Evolutionary conservation across 2,888 invertebrate genomes (phyloP), one percentile per base, ranked within the genome.

Genomic region (Pomacea canaliculata): DNA sequence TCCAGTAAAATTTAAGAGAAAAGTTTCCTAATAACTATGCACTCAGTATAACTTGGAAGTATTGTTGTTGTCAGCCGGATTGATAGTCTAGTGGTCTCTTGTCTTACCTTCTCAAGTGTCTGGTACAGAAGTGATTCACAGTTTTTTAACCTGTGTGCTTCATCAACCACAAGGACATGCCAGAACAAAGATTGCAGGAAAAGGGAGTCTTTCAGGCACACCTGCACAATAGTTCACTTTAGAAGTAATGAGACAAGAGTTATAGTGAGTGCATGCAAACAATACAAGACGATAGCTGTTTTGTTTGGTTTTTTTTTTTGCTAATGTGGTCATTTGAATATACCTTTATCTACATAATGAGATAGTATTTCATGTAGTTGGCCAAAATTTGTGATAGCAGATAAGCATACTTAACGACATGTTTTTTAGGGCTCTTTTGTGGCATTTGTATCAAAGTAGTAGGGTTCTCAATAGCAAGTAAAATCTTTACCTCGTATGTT

Each of bases 141-240:
- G 81, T 91, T 91, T 81, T 91, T 91, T 67, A 91, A 85, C 65
- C 91, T 82, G 76, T 91, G 91, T 46, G 88, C 90, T 76, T 91
- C 90, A 79, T 91, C 91, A 13, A 91, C 89, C 13, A 90, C 85
- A 51, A 91, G 77, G 9, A 85, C 76, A 76, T 84, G 78, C 90
- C 89, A 90, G 9, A 81, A 71, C 59, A 87, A 70, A 18, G 79
- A 79, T 23, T 79, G 79, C 27, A 91, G 81, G 71, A 86, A 86
- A 9, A 79, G 72, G 19, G 84, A 80, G 77, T 90, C 90, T 68
- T 89, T 90, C 76, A 91, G 70, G 75, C 88, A 89, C 13, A 89
- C 80, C 89, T 90, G 78, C n/a, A 79, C 75, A 63, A 16, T 23
- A 12, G 4, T 56, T 56, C 16, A 56, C 16, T 27, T 16, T 19